phyloP scores from a whole-genome alignment of 1,140 invertebrate genomes.

The Eupristina koningsbergeri region DNA sequence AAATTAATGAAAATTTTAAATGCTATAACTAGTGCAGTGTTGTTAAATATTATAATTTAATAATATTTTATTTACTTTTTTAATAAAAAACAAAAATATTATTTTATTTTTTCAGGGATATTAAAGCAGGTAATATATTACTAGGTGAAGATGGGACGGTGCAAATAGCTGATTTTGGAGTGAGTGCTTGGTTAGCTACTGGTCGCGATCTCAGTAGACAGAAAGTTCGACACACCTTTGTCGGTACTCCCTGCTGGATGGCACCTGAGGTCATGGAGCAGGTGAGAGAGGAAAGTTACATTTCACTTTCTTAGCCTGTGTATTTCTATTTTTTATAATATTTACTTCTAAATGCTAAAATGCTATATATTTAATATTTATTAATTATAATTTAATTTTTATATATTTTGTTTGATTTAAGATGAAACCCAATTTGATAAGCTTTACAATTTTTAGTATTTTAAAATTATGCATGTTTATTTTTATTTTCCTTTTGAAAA shows the following conservation, averaged over 20 bases:
- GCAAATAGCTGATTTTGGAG: constrained; percentile 97
- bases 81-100: background rate
- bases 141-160: constrained; percentile 98
- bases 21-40: background rate
- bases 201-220: constrained; percentile 93
- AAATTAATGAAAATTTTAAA: background rate
- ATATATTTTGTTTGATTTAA: background rate
- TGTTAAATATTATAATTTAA: background rate
- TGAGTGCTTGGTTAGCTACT: constrained; percentile 93
- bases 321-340: constrained; percentile 58
- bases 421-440: background rate
- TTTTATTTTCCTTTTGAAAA: background rate
- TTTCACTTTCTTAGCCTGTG: constrained; percentile 73
- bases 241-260: constrained; percentile 99
- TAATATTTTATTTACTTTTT: background rate
- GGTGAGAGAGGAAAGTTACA: constrained; percentile 77
- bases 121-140: constrained; percentile 98
- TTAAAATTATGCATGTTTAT: constrained; percentile 18
- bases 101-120: constrained; percentile 81
- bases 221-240: constrained; percentile 96
- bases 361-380: background rate
- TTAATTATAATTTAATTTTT: background rate
- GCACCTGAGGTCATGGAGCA: constrained; percentile 99
- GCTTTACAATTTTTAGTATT: constrained; percentile 3
- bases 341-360: constrained; percentile 51